Evolutionary conservation across 1,140 invertebrate genomes (phyloP).

Genomic region (Diorhabda carinulata): DNA sequence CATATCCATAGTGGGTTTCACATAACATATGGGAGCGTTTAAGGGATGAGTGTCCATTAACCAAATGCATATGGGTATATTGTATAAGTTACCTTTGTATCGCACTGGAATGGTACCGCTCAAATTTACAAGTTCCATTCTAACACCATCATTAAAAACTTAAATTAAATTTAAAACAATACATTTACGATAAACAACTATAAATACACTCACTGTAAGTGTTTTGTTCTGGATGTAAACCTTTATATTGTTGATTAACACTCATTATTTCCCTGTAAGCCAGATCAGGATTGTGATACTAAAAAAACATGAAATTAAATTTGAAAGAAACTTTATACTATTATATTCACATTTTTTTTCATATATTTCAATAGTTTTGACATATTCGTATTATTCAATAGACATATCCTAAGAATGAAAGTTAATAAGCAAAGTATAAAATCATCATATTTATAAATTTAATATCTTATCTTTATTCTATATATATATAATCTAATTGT

Average conservation of each 20-base stretch:
- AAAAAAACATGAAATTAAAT: constrained; percentile 32
- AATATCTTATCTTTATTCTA: too few relatives aligned
- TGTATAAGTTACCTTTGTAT: constrained; percentile 87
- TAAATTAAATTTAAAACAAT: constrained; percentile 47
- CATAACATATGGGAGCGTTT: constrained; percentile 96
- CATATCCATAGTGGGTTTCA: constrained; percentile 94
- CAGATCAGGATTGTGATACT: constrained; percentile 73
- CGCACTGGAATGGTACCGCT: constrained; percentile 89
- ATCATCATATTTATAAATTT: too few relatives aligned
- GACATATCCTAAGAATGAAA: too few relatives aligned
- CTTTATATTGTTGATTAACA: constrained; percentile 67
- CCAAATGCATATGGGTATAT: constrained; percentile 97
- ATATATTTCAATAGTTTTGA: not conserved
- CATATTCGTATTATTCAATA: not conserved
- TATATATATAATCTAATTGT: too few relatives aligned
- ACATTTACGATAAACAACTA: not conserved
- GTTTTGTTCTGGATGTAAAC: constrained; percentile 62
- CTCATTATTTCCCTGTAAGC: constrained; percentile 70
- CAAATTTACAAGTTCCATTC: constrained; percentile 78
- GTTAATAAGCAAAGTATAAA: too few relatives aligned
- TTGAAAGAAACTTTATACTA: constrained; percentile 6
- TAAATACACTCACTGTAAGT: constrained; percentile 57
- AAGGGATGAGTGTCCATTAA: constrained; percentile 95
- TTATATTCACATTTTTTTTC: not conserved
- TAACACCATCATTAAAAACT: constrained; percentile 88